Evolutionary conservation across 2,113 vertebrate genomes (phyloP).

Genomic region (Bufo gargarizans): DNA sequence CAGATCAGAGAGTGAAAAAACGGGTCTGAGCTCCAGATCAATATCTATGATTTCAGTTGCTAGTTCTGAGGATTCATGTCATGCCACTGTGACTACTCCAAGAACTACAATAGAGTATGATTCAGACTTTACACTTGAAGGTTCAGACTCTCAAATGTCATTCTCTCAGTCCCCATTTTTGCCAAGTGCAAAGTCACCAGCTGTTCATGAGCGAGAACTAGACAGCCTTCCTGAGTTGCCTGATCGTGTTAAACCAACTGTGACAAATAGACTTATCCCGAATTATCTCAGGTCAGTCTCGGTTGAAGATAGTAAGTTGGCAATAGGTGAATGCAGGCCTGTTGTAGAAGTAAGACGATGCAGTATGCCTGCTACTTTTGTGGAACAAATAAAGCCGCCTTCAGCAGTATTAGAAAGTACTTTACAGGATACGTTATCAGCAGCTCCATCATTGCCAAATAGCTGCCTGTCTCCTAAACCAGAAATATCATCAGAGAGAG

Average conservation of each 20-base stretch:
- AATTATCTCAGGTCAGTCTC: constrained; percentile 84
- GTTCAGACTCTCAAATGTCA: constrained; percentile 89
- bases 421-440: constrained; percentile 67
- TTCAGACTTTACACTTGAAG: constrained; percentile 86
- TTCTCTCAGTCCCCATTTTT: constrained; percentile 87
- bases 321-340: constrained; percentile 75
- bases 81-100: constrained; percentile 82
- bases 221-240: constrained; percentile 78
- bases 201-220: constrained; percentile 81
- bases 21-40: constrained; percentile 85
- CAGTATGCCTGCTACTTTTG: constrained; percentile 70
- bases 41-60: constrained; percentile 89
- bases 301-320: constrained; percentile 83
- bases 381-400: constrained; percentile 72
- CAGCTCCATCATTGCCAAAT: constrained; percentile 60
- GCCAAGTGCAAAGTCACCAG: constrained; percentile 85
- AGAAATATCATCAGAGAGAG: constrained; percentile 71
- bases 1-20: constrained; percentile 84
- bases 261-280: constrained; percentile 74
- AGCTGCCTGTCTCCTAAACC: constrained; percentile 68
- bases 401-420: constrained; percentile 68
- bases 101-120: constrained; percentile 83
- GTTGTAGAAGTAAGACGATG: constrained; percentile 75
- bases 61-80: constrained; percentile 94
- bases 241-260: constrained; percentile 74